Conservation (phyloP, 2,113 vertebrate species). For the Platysternon megacephalum region DNA sequence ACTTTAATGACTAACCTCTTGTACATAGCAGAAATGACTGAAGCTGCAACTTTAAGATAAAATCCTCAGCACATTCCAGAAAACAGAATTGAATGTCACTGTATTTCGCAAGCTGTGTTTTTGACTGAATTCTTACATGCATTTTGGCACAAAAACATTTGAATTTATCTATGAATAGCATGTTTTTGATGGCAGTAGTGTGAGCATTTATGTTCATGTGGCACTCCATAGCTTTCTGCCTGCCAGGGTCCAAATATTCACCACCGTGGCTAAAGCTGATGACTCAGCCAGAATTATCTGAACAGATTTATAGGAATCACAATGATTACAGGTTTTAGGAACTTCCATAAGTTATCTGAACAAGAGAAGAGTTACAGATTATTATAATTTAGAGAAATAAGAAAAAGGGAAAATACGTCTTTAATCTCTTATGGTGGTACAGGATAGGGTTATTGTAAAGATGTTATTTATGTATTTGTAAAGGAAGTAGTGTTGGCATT, state of each 20-base stretch:
- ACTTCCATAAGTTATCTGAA: background rate
- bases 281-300: background rate
- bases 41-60: background rate
- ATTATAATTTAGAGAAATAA: no score
- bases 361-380: background rate
- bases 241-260: slow-evolving; percentile 30
- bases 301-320: background rate
- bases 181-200: background rate
- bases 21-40: background rate
- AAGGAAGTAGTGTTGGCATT: background rate
- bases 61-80: background rate
- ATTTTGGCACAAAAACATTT: slow-evolving; percentile 41
- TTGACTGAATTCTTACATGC: background rate
- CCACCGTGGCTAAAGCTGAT: background rate
- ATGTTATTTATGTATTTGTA: background rate
- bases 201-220: background rate
- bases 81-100: background rate
- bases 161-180: slow-evolving; percentile 28
- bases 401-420: background rate
- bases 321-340: background rate
- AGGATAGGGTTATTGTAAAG: slow-evolving; percentile 17
- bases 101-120: background rate
- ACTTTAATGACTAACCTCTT: background rate
- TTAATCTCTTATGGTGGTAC: background rate
- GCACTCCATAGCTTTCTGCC: slow-evolving; percentile 8